Conservation (phyloP, 2,797 vertebrate species). For the Stomatorhinus walkeri region DNA sequence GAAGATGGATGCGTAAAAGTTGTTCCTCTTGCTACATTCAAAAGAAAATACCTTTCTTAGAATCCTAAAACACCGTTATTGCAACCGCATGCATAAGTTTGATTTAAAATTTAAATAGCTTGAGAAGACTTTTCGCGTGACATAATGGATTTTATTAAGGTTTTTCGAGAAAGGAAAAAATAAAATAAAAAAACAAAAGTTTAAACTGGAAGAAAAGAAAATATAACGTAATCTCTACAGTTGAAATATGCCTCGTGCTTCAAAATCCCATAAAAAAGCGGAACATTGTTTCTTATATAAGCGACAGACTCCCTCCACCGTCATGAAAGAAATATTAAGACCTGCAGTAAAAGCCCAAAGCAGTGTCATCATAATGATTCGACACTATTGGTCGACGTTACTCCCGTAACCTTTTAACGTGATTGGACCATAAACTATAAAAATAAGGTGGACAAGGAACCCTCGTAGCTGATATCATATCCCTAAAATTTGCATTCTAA, state of each 20-base stretch:
- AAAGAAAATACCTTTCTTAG: neutral
- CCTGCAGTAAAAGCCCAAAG: neutral
- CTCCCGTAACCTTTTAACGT: slow-evolving; percentile 8
- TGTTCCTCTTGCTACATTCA: neutral
- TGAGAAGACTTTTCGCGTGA: neutral
- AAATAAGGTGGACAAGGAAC: neutral
- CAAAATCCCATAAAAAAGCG: neutral
- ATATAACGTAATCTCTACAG: neutral
- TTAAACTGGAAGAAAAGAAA: neutral
- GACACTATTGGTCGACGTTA: slow-evolving; percentile 8
- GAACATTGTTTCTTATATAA: neutral
- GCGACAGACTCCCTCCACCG: neutral
- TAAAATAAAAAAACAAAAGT: neutral
- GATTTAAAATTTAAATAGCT: neutral
- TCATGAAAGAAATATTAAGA: neutral
- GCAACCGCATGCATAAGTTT: neutral
- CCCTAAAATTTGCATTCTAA: slow-evolving; percentile 12
- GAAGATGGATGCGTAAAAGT: neutral
- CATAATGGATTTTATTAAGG: slow-evolving; percentile 16
- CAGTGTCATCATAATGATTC: neutral
- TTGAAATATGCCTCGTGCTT: neutral
- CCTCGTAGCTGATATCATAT: neutral
- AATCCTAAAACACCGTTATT: neutral
- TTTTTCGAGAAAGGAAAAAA: slow-evolving; percentile 1
- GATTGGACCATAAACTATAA: slow-evolving; percentile 6